Conservation (phyloP, 2,113 vertebrate genomes). For the Tenrec ecaudatus region DNA sequence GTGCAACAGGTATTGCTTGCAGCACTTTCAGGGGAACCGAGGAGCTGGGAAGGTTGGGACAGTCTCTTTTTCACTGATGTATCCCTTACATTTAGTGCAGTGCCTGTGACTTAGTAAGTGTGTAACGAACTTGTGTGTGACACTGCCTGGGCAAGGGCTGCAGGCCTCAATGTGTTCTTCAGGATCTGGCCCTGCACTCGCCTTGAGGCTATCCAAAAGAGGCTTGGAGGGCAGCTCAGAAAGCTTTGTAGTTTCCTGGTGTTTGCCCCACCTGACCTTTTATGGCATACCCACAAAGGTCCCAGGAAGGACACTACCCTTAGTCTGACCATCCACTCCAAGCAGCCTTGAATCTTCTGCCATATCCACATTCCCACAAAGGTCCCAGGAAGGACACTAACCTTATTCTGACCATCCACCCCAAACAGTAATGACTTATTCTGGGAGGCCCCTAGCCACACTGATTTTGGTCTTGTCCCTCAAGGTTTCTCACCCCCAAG, state of each 20-base stretch:
- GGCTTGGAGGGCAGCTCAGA: background rate
- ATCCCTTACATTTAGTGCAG: background rate
- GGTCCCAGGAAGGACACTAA: background rate
- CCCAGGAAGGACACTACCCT: background rate
- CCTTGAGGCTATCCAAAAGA: background rate
- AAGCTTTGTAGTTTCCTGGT: background rate
- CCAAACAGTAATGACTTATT: background rate
- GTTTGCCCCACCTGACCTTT: background rate
- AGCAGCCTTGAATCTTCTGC: too few relatives aligned
- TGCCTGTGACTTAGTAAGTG: background rate
- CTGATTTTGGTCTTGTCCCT: background rate
- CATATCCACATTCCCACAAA: background rate
- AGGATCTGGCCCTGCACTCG: background rate
- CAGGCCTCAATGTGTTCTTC: background rate
- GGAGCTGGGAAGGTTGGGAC: background rate
- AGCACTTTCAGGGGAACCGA: too few relatives aligned
- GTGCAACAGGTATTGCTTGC: too few relatives aligned
- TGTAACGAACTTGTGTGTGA: background rate
- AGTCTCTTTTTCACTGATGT: background rate
- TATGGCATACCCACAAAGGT: background rate
- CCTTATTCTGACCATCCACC: background rate
- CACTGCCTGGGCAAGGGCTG: background rate
- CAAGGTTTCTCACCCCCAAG: background rate
- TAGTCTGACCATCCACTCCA: background rate
- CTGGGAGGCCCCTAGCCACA: background rate